These are phyloP conservation scores for Macrobrachium rosenbergii DNA, from an alignment of 1,140 invertebrate genomes.

Conservation along the genomic window DNA sequence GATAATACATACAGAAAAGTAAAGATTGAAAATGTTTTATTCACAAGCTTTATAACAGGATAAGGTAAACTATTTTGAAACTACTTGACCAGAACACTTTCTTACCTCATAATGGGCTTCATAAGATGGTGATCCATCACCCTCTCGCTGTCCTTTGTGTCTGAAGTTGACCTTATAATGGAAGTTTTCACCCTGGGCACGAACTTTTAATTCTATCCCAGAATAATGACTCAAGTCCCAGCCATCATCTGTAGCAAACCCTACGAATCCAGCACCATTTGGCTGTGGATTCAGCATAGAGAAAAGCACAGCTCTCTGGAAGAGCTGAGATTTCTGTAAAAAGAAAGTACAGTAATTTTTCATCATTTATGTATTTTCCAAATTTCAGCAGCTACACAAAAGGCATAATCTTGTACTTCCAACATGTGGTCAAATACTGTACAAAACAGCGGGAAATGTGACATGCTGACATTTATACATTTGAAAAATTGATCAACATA, in stretches of 20 bases:
- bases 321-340: conserved; percentile 55
- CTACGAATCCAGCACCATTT: conserved; percentile 81
- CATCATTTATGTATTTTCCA: no score
- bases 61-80: neutral
- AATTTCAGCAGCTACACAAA: no score
- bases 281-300: conserved; percentile 78
- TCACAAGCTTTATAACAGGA: neutral
- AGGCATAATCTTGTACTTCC: neutral
- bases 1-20: no score
- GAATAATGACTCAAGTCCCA: conserved; percentile 73
- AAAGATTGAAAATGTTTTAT: no score
- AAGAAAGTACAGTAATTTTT: neutral
- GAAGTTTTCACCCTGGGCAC: conserved; percentile 74
- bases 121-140: conserved; percentile 75
- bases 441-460: no score
- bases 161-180: conserved; percentile 77
- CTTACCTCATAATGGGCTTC: conserved; percentile 77
- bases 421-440: neutral
- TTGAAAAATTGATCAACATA: no score
- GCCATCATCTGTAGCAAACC: conserved; percentile 72
- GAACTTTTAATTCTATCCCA: conserved; percentile 74
- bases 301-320: conserved; percentile 78
- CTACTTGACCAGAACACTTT: neutral
- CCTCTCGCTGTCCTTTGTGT: conserved; percentile 73
- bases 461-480: no score